Evolutionary conservation across 2,888 invertebrate species (phyloP).

Genomic region (Aproaerema taeniolella): DNA sequence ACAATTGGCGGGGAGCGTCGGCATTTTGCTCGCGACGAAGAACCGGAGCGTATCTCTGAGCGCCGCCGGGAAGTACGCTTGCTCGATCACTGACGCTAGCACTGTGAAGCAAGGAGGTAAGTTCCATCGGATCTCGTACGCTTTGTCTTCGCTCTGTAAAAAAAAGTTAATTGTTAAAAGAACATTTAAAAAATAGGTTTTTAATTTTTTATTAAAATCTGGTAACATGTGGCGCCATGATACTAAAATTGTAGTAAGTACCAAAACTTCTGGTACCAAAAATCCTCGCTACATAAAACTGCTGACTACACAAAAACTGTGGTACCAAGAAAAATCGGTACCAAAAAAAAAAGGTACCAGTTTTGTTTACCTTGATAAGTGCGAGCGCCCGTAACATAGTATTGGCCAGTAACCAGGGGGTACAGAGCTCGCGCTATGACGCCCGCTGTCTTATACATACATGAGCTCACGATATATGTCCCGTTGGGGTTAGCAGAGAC

Average conservation of each 20-base stretch:
- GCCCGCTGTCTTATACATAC: background rate
- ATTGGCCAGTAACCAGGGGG: slow-evolving; percentile 78
- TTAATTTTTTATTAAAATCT: background rate
- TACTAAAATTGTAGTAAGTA: too few relatives aligned
- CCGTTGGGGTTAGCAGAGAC: too few relatives aligned
- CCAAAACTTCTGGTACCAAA: too few relatives aligned
- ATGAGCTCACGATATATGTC: background rate
- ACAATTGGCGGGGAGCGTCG: slow-evolving; percentile 21
- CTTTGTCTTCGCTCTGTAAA: slow-evolving; percentile 82
- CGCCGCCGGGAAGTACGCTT: slow-evolving; percentile 40
- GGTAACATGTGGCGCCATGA: background rate
- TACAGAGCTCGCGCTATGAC: slow-evolving; percentile 61
- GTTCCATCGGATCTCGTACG: slow-evolving; percentile 78
- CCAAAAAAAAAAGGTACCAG: too few relatives aligned
- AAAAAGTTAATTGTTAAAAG: background rate
- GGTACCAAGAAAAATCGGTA: too few relatives aligned
- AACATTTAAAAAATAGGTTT: background rate
- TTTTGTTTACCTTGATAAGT: slow-evolving; percentile 86
- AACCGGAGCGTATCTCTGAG: slow-evolving; percentile 52
- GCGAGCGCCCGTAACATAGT: slow-evolving; percentile 80
- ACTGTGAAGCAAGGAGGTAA: slow-evolving; percentile 79
- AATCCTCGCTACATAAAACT: too few relatives aligned
- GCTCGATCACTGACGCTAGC: slow-evolving; percentile 44
- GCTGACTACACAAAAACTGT: too few relatives aligned
- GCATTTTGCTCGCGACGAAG: slow-evolving; percentile 43